Percentiles rank a stretch among this genome's conserved stretches.
Conservation (phyloP, 1,140 invertebrate species). For the Portunus trituberculatus region DNA sequence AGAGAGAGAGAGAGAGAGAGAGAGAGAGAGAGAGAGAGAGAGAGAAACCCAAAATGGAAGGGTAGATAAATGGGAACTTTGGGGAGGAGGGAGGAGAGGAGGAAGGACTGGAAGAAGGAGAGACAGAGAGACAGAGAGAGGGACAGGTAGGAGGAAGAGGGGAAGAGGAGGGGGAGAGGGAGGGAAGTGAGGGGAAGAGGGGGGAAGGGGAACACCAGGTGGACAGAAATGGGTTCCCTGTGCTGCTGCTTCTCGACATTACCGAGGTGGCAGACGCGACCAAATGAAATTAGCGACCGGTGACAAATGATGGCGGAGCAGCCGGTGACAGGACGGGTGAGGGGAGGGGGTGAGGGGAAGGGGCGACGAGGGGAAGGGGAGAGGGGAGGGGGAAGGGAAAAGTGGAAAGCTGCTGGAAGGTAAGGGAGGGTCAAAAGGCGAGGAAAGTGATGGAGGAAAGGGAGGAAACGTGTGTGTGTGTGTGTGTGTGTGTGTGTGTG, state of each 20-base stretch:
- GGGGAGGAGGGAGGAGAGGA: too few species aligned
- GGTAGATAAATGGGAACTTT: too few species aligned
- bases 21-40: too few species aligned
- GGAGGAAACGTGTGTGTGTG: background rate
- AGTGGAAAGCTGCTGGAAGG: background rate
- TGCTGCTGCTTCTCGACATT: slow-evolving; percentile 53
- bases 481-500: background rate
- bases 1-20: too few species aligned
- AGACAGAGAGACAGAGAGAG: too few species aligned
- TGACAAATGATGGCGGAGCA: slow-evolving; percentile 73
- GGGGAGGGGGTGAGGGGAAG: background rate
- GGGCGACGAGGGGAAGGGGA: background rate
- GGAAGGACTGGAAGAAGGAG: too few species aligned
- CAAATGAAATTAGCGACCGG: slow-evolving; percentile 76
- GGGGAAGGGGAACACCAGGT: slow-evolving; percentile 33
- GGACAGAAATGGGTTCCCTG: slow-evolving; percentile 59
- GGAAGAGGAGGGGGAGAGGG: background rate
- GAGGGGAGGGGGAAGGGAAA: background rate
- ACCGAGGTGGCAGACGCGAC: slow-evolving; percentile 73
- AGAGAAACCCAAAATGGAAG: too few species aligned
- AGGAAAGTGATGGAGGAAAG: background rate
- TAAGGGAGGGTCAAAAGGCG: background rate
- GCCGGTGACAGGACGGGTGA: slow-evolving; percentile 55
- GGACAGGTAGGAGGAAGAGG: background rate
- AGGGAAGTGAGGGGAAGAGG: background rate